Conservation (phyloP, 1,140 invertebrate species). For the Sesamia nonagrioides region DNA sequence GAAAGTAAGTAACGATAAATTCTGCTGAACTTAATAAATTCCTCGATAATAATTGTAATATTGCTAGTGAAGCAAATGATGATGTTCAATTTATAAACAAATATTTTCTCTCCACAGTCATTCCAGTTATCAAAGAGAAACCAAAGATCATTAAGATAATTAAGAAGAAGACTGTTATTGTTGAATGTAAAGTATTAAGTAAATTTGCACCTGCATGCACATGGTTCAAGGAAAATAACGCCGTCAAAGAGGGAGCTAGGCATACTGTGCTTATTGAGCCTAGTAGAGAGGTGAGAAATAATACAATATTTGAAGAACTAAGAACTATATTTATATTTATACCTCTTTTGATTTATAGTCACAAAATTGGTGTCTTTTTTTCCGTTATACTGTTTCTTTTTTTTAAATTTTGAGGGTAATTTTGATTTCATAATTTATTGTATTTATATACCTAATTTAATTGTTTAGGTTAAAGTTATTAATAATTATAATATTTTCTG, state of each 20-base stretch:
- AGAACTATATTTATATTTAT: neutral
- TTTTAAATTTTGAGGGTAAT: too few relatives aligned
- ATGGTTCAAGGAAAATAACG: conserved; percentile 95
- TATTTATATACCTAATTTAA: too few relatives aligned
- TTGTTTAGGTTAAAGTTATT: too few relatives aligned
- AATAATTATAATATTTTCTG: too few relatives aligned
- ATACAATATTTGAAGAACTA: neutral
- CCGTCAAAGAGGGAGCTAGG: conserved; percentile 92
- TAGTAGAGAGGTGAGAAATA: conserved; percentile 91
- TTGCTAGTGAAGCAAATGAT: neutral
- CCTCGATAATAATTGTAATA: too few relatives aligned
- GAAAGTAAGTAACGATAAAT: conserved; percentile 92
- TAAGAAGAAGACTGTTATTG: conserved; percentile 96
- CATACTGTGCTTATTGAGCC: conserved; percentile 93
- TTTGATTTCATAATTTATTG: too few relatives aligned
- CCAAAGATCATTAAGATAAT: conserved; percentile 96
- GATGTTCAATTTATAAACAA: conserved; percentile 24
- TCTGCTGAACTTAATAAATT: neutral
- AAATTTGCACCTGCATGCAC: conserved; percentile 95
- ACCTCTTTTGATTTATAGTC: neutral
- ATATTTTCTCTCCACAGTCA: conserved; percentile 89
- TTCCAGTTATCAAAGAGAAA: conserved; percentile 97
- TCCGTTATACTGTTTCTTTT: too few relatives aligned
- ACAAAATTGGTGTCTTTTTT: neutral
- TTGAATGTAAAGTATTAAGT: conserved; percentile 96